Conservation (phyloP, 2,888 invertebrate genomes). For the Aphodius sticticus region DNA sequence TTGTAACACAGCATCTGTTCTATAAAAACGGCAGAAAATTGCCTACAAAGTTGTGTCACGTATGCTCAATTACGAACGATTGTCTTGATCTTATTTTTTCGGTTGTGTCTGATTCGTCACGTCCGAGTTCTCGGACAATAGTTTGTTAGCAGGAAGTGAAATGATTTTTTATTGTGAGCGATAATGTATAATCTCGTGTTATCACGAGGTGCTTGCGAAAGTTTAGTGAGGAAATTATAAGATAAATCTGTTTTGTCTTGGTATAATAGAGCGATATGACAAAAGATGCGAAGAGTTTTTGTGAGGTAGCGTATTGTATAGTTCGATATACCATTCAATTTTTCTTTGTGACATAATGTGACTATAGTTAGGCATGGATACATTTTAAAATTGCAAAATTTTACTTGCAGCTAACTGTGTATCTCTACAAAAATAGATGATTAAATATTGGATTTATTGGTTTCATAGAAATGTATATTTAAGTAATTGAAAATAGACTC, state of each 20-base stretch:
- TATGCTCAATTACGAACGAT: neutral
- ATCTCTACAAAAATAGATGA: too few species aligned
- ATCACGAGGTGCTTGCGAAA: neutral
- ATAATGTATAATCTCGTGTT: neutral
- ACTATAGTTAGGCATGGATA: too few species aligned
- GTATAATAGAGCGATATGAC: neutral
- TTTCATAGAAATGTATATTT: too few species aligned
- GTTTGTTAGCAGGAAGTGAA: neutral
- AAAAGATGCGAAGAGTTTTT: too few species aligned
- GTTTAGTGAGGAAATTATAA: neutral
- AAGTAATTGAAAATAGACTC: too few species aligned
- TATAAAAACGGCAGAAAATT: neutral
- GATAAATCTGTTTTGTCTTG: neutral
- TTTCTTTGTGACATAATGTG: too few species aligned
- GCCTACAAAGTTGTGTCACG: neutral
- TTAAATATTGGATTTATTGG: too few species aligned
- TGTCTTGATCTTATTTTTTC: neutral
- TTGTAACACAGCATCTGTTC: neutral
- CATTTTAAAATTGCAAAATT: too few species aligned
- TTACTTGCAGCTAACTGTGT: too few species aligned
- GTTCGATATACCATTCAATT: too few species aligned
- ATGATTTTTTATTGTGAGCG: neutral
- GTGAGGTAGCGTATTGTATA: too few species aligned
- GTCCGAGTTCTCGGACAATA: neutral
- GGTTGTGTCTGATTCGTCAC: neutral